phyloP scores from a whole-genome alignment of 2,888 invertebrate genomes.

The Ormyrus nitidulus region DNA sequence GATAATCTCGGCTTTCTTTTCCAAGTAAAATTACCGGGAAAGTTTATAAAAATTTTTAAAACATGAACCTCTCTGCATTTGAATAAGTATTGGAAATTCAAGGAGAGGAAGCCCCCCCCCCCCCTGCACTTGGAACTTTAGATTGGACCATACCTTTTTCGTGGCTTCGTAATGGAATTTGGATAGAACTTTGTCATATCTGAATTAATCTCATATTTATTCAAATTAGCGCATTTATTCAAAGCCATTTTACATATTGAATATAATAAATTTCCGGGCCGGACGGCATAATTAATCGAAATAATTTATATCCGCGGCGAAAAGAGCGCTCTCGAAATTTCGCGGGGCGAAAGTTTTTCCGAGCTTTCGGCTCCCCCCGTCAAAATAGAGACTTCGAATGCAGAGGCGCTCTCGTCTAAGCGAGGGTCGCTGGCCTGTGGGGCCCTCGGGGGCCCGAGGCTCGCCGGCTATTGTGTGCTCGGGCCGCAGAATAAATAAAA shows the following conservation, averaged over 20 bases:
- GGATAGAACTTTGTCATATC: constrained; percentile 50
- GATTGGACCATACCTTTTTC: constrained; percentile 43
- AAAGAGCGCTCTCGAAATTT: constrained; percentile 15
- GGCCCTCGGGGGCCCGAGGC: neutral
- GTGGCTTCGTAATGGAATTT: constrained; percentile 43
- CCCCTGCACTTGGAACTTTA: constrained; percentile 47
- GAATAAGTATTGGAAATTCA: constrained; percentile 50
- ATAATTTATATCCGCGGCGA: constrained; percentile 34
- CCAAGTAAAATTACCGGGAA: constrained; percentile 33
- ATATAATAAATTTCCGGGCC: constrained; percentile 45
- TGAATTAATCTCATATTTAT: constrained; percentile 54
- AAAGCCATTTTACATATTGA: constrained; percentile 45
- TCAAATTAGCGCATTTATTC: constrained; percentile 44
- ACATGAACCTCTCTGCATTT: constrained; percentile 24
- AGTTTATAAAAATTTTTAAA: constrained; percentile 42
- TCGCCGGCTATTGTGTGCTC: constrained; percentile 18
- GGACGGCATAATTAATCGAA: constrained; percentile 44
- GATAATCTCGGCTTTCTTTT: constrained; percentile 22
- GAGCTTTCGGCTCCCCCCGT: neutral
- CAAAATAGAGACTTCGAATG: too few species aligned
- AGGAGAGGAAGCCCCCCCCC: neutral
- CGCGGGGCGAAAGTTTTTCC: neutral
- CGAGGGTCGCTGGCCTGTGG: neutral
- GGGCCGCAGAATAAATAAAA: constrained; percentile 48
- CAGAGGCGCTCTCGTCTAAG: neutral